Percentiles rank a stretch among this genome's conserved stretches.
These are phyloP conservation scores for Erynnis tages DNA, from an alignment of 2,888 invertebrate genomes.

Conservation along the genomic window DNA sequence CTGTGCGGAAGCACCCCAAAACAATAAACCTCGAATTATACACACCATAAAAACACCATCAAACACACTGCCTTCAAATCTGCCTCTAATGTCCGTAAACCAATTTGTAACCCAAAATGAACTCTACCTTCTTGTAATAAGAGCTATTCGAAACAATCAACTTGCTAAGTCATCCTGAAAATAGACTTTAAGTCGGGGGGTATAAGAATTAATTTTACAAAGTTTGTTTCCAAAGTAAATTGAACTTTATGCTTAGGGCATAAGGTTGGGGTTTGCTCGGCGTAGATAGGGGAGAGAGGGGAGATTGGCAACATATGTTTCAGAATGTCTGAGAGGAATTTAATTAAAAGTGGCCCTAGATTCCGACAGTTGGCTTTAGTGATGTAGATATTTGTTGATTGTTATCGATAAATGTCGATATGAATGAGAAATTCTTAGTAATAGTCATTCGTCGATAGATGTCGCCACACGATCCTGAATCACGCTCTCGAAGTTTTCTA, in stretches of 20 bases:
- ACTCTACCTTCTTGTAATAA: slow-evolving; percentile 28
- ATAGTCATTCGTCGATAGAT: no score
- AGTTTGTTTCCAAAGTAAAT: slow-evolving; percentile 30
- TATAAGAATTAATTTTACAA: slow-evolving; percentile 20
- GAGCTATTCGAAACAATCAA: slow-evolving; percentile 20
- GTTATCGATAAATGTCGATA: slow-evolving; percentile 17
- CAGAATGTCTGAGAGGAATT: slow-evolving; percentile 77
- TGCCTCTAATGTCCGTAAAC: slow-evolving; percentile 30
- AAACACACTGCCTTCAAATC: slow-evolving; percentile 34
- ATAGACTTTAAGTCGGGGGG: slow-evolving; percentile 12
- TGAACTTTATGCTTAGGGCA: slow-evolving; percentile 33
- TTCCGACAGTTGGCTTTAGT: slow-evolving; percentile 45
- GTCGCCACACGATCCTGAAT: no score
- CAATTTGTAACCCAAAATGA: slow-evolving; percentile 23
- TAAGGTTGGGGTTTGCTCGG: slow-evolving; percentile 35
- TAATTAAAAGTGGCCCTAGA: slow-evolving; percentile 82
- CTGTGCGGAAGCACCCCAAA: slow-evolving; percentile 7
- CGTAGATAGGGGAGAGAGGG: slow-evolving; percentile 21
- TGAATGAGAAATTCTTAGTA: background rate
- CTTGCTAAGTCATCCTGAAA: slow-evolving; percentile 16
- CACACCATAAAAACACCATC: slow-evolving; percentile 38
- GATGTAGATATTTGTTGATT: slow-evolving; percentile 36
- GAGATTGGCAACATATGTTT: slow-evolving; percentile 76
- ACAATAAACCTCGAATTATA: slow-evolving; percentile 36
- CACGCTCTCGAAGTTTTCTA: no score